Evolutionary conservation across 2,113 vertebrate genomes (phyloP).

Genomic region (Heliornis fulica): DNA sequence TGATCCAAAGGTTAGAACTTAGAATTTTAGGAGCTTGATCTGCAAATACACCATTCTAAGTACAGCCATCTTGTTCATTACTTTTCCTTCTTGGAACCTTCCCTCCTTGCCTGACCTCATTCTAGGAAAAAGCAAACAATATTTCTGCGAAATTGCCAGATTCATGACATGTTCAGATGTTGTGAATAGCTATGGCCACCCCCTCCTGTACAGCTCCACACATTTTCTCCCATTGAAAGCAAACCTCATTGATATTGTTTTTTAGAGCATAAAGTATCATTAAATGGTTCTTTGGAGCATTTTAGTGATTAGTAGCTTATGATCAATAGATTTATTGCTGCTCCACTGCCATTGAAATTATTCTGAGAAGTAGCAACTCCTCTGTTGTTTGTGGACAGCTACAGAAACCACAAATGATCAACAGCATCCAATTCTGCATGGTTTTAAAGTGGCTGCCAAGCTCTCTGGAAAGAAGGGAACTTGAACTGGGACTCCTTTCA

Average conservation of each 20-base stretch:
- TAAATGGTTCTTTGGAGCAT: neutral
- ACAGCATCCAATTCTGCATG: neutral
- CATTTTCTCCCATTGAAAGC: neutral
- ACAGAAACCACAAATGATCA: neutral
- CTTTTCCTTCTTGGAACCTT: neutral
- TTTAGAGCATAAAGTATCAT: neutral
- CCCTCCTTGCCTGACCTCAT: neutral
- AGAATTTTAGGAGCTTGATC: neutral
- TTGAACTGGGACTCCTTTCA: neutral
- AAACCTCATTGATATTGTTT: neutral
- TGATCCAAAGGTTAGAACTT: neutral
- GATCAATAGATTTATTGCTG: neutral
- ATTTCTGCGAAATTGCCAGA: neutral
- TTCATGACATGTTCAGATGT: neutral
- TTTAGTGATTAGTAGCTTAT: neutral
- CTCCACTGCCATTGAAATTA: neutral
- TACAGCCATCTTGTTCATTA: neutral
- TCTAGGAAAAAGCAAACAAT: neutral
- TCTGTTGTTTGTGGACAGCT: neutral
- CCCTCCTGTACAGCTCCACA: neutral
- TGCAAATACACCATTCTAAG: neutral
- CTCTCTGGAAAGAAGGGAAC: neutral
- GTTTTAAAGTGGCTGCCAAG: neutral
- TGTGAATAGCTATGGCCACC: neutral
- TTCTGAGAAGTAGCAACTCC: neutral